phyloP scores from a whole-genome alignment of 2,797 vertebrate genomes.

The Limosa lapponica region DNA sequence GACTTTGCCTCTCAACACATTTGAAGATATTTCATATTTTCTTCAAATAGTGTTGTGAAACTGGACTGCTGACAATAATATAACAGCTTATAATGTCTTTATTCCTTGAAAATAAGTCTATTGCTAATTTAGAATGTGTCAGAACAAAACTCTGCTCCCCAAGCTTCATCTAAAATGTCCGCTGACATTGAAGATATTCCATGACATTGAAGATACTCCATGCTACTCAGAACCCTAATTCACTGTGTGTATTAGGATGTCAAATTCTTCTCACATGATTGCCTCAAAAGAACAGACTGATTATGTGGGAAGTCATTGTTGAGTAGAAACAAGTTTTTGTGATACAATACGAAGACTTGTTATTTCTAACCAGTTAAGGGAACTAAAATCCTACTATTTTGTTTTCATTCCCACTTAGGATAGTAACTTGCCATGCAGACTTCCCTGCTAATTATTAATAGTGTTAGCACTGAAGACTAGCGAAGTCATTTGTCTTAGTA shows the following conservation, averaged over 20 bases:
- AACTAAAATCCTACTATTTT: background rate
- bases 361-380: background rate
- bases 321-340: background rate
- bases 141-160: background rate
- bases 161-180: background rate
- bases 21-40: background rate
- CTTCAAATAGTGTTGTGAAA: background rate
- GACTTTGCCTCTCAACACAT: background rate
- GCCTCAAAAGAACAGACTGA: background rate
- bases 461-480: background rate
- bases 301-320: background rate
- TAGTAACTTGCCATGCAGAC: background rate
- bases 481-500: background rate
- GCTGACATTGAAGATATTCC: background rate
- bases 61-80: background rate
- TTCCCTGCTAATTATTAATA: background rate
- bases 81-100: background rate
- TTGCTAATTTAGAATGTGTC: background rate
- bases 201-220: background rate
- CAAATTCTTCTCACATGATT: slow-evolving; percentile 1
- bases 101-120: background rate
- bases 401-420: background rate
- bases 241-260: background rate
- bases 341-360: background rate
- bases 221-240: background rate